These are phyloP conservation scores for Trilocha varians DNA, from an alignment of 2,888 invertebrate genomes.

Conservation along the genomic window DNA sequence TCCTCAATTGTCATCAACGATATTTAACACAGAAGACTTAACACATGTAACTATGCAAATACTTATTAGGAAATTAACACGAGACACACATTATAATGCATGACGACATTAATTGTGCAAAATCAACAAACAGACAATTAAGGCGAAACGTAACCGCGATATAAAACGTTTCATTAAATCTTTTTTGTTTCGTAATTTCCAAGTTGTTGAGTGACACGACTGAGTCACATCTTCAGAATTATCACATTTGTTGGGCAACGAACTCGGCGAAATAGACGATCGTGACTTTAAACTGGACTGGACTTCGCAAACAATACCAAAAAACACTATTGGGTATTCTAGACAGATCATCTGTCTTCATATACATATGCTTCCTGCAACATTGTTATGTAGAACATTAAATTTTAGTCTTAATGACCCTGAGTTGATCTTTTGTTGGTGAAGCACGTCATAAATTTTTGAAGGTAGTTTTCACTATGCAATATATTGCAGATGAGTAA, in stretches of 20 bases:
- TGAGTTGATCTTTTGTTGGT: too few species aligned
- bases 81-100: too few species aligned
- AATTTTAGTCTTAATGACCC: too few species aligned
- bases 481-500: too few species aligned
- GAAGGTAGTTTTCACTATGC: too few species aligned
- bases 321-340: not conserved
- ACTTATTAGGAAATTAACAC: too few species aligned
- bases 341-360: not conserved
- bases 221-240: constrained; percentile 4
- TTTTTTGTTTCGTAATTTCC: not conserved
- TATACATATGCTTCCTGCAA: not conserved
- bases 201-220: constrained; percentile 1
- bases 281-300: not conserved
- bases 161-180: not conserved
- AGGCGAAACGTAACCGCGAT: not conserved
- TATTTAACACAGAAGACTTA: too few species aligned
- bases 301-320: not conserved
- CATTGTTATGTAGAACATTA: not conserved
- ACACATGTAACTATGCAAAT: too few species aligned
- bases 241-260: constrained; percentile 2
- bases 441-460: too few species aligned
- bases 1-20: too few species aligned
- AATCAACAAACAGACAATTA: not conserved
- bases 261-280: not conserved
- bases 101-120: not conserved